Conservation (phyloP, 2,888 invertebrate species). For the Sphecodes monilicornis region DNA sequence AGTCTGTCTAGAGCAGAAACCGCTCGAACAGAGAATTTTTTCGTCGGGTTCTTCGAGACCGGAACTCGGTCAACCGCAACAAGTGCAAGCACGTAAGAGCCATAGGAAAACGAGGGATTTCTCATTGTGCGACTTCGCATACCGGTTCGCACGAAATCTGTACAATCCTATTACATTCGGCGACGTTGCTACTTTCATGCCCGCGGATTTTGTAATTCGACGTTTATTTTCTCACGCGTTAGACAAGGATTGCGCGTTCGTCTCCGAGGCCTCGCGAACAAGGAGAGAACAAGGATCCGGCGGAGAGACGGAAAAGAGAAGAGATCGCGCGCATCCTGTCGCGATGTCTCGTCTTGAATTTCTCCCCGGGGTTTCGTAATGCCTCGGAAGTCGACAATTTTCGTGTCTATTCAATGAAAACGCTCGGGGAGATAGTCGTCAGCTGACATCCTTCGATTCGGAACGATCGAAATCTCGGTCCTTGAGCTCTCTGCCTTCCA, state of each 20-base stretch:
- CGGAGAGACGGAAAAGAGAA: background rate
- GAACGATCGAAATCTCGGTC: background rate
- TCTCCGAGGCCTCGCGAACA: background rate
- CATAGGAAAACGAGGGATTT: background rate
- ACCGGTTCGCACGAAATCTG: constrained; percentile 1
- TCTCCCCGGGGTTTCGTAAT: constrained; percentile 47
- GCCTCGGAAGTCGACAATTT: constrained; percentile 29
- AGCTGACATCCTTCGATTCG: background rate
- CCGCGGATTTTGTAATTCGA: constrained; percentile 12
- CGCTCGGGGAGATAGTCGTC: background rate
- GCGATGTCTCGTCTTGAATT: constrained; percentile 55
- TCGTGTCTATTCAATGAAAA: constrained; percentile 1
- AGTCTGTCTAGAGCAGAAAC: background rate
- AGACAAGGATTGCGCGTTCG: constrained; percentile 1
- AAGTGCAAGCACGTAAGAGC: background rate
- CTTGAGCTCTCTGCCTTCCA: background rate
- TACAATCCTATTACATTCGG: background rate
- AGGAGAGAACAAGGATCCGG: background rate
- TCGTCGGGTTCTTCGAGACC: background rate
- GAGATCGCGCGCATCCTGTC: constrained; percentile 11
- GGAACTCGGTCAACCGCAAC: constrained; percentile 10
- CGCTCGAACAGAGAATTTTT: background rate
- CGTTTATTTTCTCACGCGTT: constrained; percentile 4
- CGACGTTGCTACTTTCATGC: background rate
- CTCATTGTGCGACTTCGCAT: background rate